Evolutionary conservation across 2,797 vertebrate genomes (phyloP).

Genomic region (Enteromius trimaculatus): DNA sequence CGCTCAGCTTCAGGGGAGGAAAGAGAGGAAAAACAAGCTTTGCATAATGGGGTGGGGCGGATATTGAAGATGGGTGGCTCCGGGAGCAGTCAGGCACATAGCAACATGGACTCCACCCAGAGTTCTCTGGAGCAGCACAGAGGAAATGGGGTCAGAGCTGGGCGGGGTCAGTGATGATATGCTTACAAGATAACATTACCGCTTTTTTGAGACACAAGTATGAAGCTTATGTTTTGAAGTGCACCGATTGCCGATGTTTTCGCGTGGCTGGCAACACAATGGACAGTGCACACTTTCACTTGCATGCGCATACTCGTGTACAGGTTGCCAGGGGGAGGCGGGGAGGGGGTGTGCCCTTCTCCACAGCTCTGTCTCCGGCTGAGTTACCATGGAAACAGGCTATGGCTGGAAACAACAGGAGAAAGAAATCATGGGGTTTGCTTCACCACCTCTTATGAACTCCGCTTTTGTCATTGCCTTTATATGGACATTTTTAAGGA

Average conservation of each 20-base stretch:
- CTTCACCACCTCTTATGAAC: constrained; percentile 62
- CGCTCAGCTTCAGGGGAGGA: constrained; percentile 61
- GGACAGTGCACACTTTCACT: constrained; percentile 32
- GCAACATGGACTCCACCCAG: constrained; percentile 59
- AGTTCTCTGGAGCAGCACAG: constrained; percentile 50
- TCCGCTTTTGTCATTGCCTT: constrained; percentile 59
- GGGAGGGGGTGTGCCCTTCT: constrained; percentile 79
- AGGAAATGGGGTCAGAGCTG: constrained; percentile 65
- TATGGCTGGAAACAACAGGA: constrained; percentile 86
- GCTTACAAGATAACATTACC: constrained; percentile 34
- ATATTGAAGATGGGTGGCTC: constrained; percentile 74
- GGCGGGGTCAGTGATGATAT: constrained; percentile 69
- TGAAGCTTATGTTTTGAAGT: background rate
- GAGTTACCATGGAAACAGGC: constrained; percentile 87
- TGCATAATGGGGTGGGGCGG: constrained; percentile 75
- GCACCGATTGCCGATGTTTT: constrained; percentile 9
- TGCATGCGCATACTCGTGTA: constrained; percentile 60
- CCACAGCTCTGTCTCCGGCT: constrained; percentile 79
- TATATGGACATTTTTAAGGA: constrained; percentile 59
- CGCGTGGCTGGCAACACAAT: constrained; percentile 40
- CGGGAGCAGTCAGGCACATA: constrained; percentile 53
- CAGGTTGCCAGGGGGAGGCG: constrained; percentile 77
- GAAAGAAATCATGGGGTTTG: constrained; percentile 68
- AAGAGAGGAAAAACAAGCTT: constrained; percentile 72
- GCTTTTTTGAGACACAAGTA: background rate